Evolutionary conservation across 2,113 vertebrate genomes (phyloP), one percentile per base, ranked within the genome.

Genomic region (Gyps fulvus): DNA sequence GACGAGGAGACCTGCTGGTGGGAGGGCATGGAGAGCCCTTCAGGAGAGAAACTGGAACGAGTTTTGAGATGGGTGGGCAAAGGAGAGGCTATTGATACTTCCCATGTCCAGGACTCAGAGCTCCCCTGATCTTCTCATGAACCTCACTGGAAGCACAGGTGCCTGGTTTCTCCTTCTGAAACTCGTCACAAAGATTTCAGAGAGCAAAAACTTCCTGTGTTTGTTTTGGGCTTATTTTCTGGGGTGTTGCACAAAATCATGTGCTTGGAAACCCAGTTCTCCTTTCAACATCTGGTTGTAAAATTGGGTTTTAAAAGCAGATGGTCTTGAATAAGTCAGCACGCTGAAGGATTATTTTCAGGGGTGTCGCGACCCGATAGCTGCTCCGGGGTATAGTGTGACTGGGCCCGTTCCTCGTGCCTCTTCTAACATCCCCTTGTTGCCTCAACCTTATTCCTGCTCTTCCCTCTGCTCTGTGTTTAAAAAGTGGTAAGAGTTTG

Each of bases 361-460:
- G 95, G 87, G 73, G 11, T 57, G 66, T 17, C 25, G 0, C 27
- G 86, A 95, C 92, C 87, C 0, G 4, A 7, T 62, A 66, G 66
- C 79, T 59, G 42, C 89, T 67, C 21, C 0, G 0, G 42, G n/a
- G 43, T 76, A 7, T 69, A 20, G 54, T 9, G 79, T 92, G 71
- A 21, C 93, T 11, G 50, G 36, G 40, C 4, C 2, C 1, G 1
- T 16, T 84, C 72, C 63, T 93, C 1, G 0, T 78, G 94, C 89
- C 72, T 65, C 45, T 78, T 71, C 66, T 49, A 16, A 5, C 31
- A 3, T 32, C 78, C 78, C 43, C 3, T 19, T 0, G 0, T 49
- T 55, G 22, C 59, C 71, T 45, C 1, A 0, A 7, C 55, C 29
- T 20, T 59, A 10, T 47, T 70, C 73, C 74, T 3, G 0, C 65